Percentiles rank a stretch among this genome's conserved stretches.
phyloP scores from a whole-genome alignment of 1,140 invertebrate genomes.

The Dermatophagoides farinae region DNA sequence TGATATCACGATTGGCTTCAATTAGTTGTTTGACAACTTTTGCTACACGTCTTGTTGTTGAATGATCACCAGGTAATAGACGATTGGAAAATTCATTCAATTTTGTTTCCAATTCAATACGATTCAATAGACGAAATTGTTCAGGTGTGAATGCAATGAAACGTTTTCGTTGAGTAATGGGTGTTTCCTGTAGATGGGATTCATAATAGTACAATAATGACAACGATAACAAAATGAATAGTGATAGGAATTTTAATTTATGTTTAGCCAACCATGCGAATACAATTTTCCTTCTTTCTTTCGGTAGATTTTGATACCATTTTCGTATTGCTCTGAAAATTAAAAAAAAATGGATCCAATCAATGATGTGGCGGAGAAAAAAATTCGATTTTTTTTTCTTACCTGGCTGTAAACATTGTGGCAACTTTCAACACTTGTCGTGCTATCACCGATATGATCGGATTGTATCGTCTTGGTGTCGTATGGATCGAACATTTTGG shows the following conservation, averaged over 20 bases:
- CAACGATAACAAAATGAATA: slow-evolving; percentile 3
- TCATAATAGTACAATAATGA: slow-evolving; percentile 26
- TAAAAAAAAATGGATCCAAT: not conserved
- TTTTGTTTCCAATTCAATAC: slow-evolving; percentile 25
- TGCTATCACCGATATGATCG: slow-evolving; percentile 13
- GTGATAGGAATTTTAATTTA: slow-evolving; percentile 10
- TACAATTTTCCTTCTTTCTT: slow-evolving; percentile 22
- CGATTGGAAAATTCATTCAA: slow-evolving; percentile 22
- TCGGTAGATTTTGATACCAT: slow-evolving; percentile 30
- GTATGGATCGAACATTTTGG: slow-evolving; percentile 5
- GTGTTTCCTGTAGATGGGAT: slow-evolving; percentile 31
- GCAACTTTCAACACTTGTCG: slow-evolving; percentile 15
- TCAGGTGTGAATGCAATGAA: slow-evolving; percentile 33
- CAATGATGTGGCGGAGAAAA: too few species aligned
- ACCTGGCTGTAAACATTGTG: slow-evolving; percentile 18
- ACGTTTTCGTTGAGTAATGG: slow-evolving; percentile 31
- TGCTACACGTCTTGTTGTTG: slow-evolving; percentile 24
- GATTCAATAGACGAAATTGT: slow-evolving; percentile 29
- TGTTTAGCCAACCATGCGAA: slow-evolving; percentile 22
- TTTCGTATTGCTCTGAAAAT: slow-evolving; percentile 24
- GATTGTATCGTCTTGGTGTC: slow-evolving; percentile 14
- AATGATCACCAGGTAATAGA: slow-evolving; percentile 25
- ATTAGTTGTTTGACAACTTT: slow-evolving; percentile 23
- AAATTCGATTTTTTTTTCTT: too few species aligned
- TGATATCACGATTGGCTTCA: slow-evolving; percentile 29